Evolutionary conservation across 2,113 vertebrate genomes (phyloP).

Genomic region (Sprattus sprattus): DNA sequence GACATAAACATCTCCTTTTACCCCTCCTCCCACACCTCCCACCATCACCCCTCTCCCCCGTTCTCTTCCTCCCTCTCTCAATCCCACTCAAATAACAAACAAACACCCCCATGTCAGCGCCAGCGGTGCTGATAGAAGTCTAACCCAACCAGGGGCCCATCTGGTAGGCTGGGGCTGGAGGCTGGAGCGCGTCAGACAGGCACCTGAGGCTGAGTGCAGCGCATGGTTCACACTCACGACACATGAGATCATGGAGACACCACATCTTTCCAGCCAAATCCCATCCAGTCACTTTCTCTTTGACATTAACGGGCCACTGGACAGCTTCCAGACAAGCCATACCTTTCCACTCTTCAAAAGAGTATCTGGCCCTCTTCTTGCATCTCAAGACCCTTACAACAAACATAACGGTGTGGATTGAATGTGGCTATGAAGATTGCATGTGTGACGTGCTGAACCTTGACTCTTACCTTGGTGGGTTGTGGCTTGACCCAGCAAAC

Average conservation of each 20-base stretch:
- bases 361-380: no score
- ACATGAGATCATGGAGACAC: background rate
- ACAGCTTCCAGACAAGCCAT: background rate
- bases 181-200: background rate
- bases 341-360: background rate
- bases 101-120: background rate
- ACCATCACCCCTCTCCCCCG: background rate
- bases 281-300: background rate
- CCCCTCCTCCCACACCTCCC: background rate
- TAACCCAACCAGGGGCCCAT: background rate
- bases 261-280: background rate
- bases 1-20: constrained; percentile 8
- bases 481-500: constrained; percentile 56
- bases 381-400: no score
- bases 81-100: background rate
- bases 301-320: background rate
- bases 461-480: constrained; percentile 52
- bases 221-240: background rate
- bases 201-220: background rate
- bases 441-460: background rate
- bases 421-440: background rate
- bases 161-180: background rate
- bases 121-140: background rate
- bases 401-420: background rate
- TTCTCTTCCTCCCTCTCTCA: background rate